Base-by-base conservation (phyloP, 2,797 vertebrate species). In the Diglossa cyanea region DNA sequence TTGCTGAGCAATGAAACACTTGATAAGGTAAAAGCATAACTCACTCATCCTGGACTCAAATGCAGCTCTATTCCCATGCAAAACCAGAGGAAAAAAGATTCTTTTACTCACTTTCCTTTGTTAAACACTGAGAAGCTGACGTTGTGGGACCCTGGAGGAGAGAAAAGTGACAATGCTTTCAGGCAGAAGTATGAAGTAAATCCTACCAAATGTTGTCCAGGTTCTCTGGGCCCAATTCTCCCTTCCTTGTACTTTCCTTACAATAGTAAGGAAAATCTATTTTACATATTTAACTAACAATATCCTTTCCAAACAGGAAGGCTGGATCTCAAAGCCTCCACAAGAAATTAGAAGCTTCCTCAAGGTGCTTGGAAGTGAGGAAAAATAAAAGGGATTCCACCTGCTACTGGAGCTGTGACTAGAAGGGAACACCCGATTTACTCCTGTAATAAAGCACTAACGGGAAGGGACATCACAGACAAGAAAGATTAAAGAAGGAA, bases 101-200 rank as follows among this genome's bases (percentile, higher is more conserved):
- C 1, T 66, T 82, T 55, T 95, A 98, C 98, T 97, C 92, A 98
- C 98, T 93, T 98, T 95, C 98, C 98, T 96, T 97, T 98, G 91
- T 98, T 98, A 95, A 97, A 98, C 44, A 98, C 93, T 0, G 71
- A 98, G 77, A 98, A 98, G 77, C 97, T 98, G 81, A 98, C 20
- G 3, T 98, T 98, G 88, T 98, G 97, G 53, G 98, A 98, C 48
- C 98, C 98, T 98, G 80, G 65, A 53, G 57, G 31, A 94, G 50
- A 95, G 53, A 96, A 92, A 89, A 83, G 4, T 18, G 71, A 65
- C 3, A 30, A 28, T 4, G 13, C 0, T 61, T 92, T 78, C 73
- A 11, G 10, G n/a, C 17, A 89, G 40, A 74, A 66, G 6, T 0
- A 0, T 26, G 19, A 13, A 63, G 14, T 14, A 5, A n/a, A 68